Base-by-base conservation (phyloP, 2,113 vertebrate species). In the Podarcis muralis region DNA sequence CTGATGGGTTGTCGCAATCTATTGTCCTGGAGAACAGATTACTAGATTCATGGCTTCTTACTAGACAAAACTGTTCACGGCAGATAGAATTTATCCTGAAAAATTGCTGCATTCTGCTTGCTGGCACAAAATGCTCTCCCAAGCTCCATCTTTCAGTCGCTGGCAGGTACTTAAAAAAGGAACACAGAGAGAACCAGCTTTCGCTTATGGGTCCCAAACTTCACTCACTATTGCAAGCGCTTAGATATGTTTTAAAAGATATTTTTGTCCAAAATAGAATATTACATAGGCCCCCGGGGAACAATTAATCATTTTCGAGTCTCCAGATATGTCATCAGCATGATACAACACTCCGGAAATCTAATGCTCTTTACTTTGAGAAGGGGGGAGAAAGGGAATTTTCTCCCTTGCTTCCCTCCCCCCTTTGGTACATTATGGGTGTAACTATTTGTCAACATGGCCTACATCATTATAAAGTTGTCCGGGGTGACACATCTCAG, bases 91-190 rank as follows among this genome's bases (percentile, higher is more conserved):
- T 92, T 91, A 93, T 84, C 87, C 87, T 92, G 72, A 25, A 90
- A 94, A 82, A 77, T 27, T 92, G 84, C 90, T 92, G 72, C 84
- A 90, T 95, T 95, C 93, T 94, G 89, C 91, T 95, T 92, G 90
- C 84, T 95, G 86, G 37, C 93, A 91, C 88, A 93, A 91, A 95
- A 92, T 48, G 65, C 71, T 90, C 84, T 93, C 88, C 69, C 80
- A 66, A 87, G 90, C 92, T 92, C 78, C 68, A 87, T 90, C 90
- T 93, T 89, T 94, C 89, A 86, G 6, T 35, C 83, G 86, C 86
- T 94, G 95, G 92, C 93, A 94, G 91, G 81, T 93, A 90, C 88
- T 95, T 93, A 94, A 91, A 88, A 88, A 93, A 81, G 91, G 96
- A 88, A 88, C 75, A 93, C 87, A 92, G 84, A 90, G 81, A 93